phyloP scores from a whole-genome alignment of 2,888 invertebrate genomes.

The Drosophila austrosaltans region DNA sequence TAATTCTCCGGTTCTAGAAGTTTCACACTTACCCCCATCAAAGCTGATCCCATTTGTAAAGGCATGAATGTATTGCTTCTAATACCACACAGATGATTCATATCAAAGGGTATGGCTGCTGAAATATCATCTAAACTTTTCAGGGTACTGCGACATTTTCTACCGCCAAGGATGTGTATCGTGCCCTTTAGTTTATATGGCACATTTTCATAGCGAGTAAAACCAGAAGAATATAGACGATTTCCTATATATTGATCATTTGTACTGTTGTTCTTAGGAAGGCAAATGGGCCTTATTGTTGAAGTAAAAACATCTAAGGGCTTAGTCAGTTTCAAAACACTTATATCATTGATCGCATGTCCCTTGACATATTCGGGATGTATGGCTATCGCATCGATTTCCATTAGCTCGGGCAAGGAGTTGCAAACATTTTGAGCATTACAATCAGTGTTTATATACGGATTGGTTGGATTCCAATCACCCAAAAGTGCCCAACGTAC shows the following conservation, averaged over 20 bases:
- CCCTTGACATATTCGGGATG: slow-evolving; percentile 34
- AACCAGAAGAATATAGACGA: slow-evolving; percentile 26
- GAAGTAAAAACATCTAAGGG: background rate
- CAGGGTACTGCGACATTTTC: slow-evolving; percentile 16
- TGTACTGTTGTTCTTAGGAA: slow-evolving; percentile 17
- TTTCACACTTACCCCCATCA: slow-evolving; percentile 39
- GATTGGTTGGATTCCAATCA: slow-evolving; percentile 44
- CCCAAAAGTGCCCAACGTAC: slow-evolving; percentile 37
- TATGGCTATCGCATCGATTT: slow-evolving; percentile 37
- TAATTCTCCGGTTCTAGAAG: slow-evolving; percentile 21
- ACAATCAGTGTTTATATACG: slow-evolving; percentile 32
- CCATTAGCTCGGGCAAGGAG: slow-evolving; percentile 9
- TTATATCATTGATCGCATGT: slow-evolving; percentile 26
- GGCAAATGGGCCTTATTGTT: slow-evolving; percentile 42
- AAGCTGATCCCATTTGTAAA: slow-evolving; percentile 34
- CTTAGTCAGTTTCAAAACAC: slow-evolving; percentile 27
- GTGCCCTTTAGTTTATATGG: slow-evolving; percentile 32
- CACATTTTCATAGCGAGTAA: slow-evolving; percentile 10
- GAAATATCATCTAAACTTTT: background rate
- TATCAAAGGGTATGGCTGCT: background rate
- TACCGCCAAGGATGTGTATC: slow-evolving; percentile 24
- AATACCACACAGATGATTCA: slow-evolving; percentile 36
- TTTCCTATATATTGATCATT: slow-evolving; percentile 13
- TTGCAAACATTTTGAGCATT: slow-evolving; percentile 28
- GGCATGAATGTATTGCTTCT: slow-evolving; percentile 8